Conservation (phyloP, 37 sponge, comb jelly and placozoan species). For the Mnemiopsis leidyi region DNA sequence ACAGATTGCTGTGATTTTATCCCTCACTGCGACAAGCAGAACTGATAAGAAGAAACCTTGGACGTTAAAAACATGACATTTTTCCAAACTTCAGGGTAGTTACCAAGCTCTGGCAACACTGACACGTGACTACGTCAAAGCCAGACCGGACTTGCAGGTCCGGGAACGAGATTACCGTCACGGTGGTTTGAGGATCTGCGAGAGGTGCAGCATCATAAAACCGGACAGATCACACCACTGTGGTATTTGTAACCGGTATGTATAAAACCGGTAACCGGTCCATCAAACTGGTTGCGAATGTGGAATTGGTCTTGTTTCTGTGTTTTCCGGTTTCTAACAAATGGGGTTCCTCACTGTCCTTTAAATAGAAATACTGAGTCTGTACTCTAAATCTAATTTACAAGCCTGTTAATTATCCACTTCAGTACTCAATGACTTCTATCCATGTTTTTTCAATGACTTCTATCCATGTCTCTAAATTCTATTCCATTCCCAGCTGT, state of each 20-base stretch:
- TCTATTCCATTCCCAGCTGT: too few species aligned
- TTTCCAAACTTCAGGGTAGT: slow-evolving; percentile 4
- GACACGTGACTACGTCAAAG: slow-evolving; percentile 27
- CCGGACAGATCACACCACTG: slow-evolving; percentile 53
- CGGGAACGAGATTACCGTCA: slow-evolving; percentile 52
- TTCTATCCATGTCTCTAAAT: too few species aligned
- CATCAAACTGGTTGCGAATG: too few species aligned
- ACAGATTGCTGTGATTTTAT: neutral
- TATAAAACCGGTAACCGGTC: too few species aligned
- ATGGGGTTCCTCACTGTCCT: too few species aligned
- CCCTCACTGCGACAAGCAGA: neutral
- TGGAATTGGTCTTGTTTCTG: too few species aligned
- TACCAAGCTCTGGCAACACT: slow-evolving; percentile 26
- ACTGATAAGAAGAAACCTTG: neutral
- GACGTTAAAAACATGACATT: neutral
- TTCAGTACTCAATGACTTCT: too few species aligned
- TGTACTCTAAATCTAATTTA: too few species aligned
- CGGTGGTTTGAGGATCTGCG: slow-evolving; percentile 53
- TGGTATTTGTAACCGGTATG: neutral
- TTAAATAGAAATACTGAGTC: too few species aligned
- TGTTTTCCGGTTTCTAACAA: too few species aligned
- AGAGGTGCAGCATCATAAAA: slow-evolving; percentile 59
- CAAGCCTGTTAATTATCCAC: too few species aligned
- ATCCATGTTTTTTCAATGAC: too few species aligned
- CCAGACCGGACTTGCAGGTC: neutral